Conservation (phyloP, 2,888 invertebrate species). For the Hirtodrosophila confusa region DNA sequence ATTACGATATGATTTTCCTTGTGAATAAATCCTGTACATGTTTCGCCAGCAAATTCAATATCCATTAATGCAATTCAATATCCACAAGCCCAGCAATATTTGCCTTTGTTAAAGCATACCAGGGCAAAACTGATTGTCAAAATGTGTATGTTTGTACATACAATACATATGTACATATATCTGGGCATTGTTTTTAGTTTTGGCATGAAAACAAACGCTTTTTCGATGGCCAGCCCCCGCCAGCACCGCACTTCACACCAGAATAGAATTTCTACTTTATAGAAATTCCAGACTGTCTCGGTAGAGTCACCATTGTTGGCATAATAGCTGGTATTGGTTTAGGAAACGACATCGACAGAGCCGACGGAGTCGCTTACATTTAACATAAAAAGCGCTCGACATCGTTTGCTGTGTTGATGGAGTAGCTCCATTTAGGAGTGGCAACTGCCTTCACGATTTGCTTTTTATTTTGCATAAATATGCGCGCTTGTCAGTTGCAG, state of each 20-base stretch:
- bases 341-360: constrained; percentile 32
- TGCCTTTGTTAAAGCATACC: constrained; percentile 41
- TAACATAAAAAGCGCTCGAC: constrained; percentile 30
- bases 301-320: constrained; percentile 36
- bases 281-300: constrained; percentile 61
- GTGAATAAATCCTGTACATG: constrained; percentile 13
- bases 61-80: constrained; percentile 62
- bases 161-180: constrained; percentile 9
- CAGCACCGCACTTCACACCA: constrained; percentile 15
- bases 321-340: constrained; percentile 35
- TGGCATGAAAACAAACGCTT: constrained; percentile 58
- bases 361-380: constrained; percentile 31
- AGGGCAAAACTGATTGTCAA: constrained; percentile 11
- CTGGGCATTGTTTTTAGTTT: constrained; percentile 51
- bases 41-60: constrained; percentile 26
- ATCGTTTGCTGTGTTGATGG: constrained; percentile 57
- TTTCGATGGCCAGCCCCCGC: constrained; percentile 12
- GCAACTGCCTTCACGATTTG: constrained; percentile 71
- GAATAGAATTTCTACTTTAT: constrained; percentile 46
- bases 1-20: not conserved
- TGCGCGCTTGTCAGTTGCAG: constrained; percentile 67
- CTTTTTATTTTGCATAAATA: constrained; percentile 73
- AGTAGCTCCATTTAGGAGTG: constrained; percentile 63
- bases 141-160: constrained; percentile 16
- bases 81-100: constrained; percentile 46